phyloP scores from a whole-genome alignment of 2,888 invertebrate species.

The Platerodrilus igneus region DNA sequence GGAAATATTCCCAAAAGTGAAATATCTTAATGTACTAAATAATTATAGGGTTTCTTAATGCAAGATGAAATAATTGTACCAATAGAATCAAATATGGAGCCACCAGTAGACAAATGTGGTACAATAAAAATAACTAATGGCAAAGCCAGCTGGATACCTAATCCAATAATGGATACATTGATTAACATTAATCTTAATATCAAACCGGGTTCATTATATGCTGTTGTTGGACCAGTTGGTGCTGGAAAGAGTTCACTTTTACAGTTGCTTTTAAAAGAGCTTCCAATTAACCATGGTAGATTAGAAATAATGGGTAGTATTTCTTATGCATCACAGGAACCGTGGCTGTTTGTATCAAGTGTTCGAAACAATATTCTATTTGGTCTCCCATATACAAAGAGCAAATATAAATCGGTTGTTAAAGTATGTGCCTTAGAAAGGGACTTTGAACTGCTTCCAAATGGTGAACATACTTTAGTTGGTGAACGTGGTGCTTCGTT shows the following conservation, averaged over 20 bases:
- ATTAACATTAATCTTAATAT: slow-evolving; percentile 51
- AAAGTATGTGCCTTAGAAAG: slow-evolving; percentile 59
- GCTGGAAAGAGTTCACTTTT: slow-evolving; percentile 66
- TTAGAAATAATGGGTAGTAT: slow-evolving; percentile 58
- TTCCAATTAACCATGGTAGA: slow-evolving; percentile 58
- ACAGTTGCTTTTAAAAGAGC: slow-evolving; percentile 67
- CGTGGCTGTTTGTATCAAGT: slow-evolving; percentile 71
- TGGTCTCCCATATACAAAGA: slow-evolving; percentile 58
- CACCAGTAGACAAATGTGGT: slow-evolving; percentile 18
- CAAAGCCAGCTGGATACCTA: slow-evolving; percentile 40
- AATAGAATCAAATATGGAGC: too few species aligned
- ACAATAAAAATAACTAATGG: slow-evolving; percentile 26
- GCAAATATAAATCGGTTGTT: slow-evolving; percentile 50
- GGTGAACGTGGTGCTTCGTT: slow-evolving; percentile 74
- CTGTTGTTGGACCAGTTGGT: slow-evolving; percentile 62
- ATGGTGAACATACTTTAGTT: slow-evolving; percentile 69
- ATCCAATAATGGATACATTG: slow-evolving; percentile 47
- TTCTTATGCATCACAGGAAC: slow-evolving; percentile 74
- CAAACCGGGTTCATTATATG: slow-evolving; percentile 49
- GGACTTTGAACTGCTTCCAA: slow-evolving; percentile 66
- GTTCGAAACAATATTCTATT: slow-evolving; percentile 77
- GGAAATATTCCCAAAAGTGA: too few species aligned
- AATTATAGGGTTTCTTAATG: slow-evolving; percentile 15
- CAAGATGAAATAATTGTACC: slow-evolving; percentile 17
- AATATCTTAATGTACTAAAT: too few species aligned